Conservation (phyloP, 2,888 invertebrate genomes). For the Hyalella azteca region DNA sequence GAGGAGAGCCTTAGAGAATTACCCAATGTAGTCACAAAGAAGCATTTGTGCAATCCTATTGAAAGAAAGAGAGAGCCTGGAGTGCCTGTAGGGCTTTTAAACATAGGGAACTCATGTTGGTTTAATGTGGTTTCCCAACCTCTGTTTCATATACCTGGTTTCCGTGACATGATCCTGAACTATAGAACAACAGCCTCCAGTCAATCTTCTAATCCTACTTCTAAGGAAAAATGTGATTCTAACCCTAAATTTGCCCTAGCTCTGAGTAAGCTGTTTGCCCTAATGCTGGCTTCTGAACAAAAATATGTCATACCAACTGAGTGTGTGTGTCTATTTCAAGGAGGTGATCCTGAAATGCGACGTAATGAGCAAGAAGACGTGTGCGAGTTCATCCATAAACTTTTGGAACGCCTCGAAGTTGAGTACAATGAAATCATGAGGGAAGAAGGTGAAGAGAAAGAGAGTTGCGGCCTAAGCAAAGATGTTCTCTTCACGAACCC, state of each 20-base stretch:
- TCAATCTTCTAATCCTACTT: constrained; percentile 5
- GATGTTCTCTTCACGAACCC: constrained; percentile 62
- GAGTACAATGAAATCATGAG: constrained; percentile 61
- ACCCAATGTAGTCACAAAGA: constrained; percentile 63
- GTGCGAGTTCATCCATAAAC: constrained; percentile 66
- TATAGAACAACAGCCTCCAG: constrained; percentile 34
- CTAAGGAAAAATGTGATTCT: neutral
- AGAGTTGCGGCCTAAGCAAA: constrained; percentile 49
- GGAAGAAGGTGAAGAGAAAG: constrained; percentile 55
- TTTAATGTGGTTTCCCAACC: constrained; percentile 67
- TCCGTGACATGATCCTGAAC: constrained; percentile 60
- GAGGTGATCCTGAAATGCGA: constrained; percentile 60
- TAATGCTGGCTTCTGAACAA: constrained; percentile 63
- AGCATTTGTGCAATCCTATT: constrained; percentile 64
- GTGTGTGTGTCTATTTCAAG: constrained; percentile 65
- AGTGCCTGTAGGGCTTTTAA: constrained; percentile 66
- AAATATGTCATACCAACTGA: constrained; percentile 65
- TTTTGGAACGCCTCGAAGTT: constrained; percentile 65
- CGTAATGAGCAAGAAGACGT: constrained; percentile 64
- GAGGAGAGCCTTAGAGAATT: constrained; percentile 65
- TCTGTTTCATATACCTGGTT: constrained; percentile 64
- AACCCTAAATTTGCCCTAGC: constrained; percentile 63
- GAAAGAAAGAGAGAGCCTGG: constrained; percentile 60
- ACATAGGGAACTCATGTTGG: constrained; percentile 67
- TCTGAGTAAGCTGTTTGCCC: constrained; percentile 64